These are phyloP conservation scores for Bos javanicus DNA, from an alignment of 2,113 vertebrate genomes.

Conservation along the genomic window DNA sequence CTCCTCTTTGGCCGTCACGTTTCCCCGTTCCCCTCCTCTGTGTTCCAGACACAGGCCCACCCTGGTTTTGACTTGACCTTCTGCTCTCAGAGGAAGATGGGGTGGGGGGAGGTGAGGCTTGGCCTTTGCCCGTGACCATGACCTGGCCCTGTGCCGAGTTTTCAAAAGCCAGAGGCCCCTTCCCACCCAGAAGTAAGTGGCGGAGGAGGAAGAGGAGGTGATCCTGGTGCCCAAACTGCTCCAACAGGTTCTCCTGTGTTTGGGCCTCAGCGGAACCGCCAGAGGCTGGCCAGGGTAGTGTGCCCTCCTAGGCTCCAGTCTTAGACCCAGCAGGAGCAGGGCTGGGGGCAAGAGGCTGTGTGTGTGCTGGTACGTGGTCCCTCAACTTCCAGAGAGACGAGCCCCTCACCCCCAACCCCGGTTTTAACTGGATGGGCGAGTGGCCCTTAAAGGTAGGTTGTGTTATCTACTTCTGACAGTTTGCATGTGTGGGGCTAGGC, in stretches of 20 bases:
- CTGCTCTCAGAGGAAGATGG: not conserved
- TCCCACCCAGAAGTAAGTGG: conserved; percentile 53
- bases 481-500: not conserved
- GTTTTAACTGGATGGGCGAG: not conserved
- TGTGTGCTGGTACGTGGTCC: not conserved
- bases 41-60: not conserved
- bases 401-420: no score
- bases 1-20: not conserved
- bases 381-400: not conserved
- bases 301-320: not conserved
- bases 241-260: conserved; percentile 70
- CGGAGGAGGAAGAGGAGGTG: conserved; percentile 57
- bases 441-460: not conserved
- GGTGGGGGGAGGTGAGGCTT: not conserved
- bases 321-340: not conserved
- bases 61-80: conserved; percentile 22
- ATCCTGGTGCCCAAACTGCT: conserved; percentile 63
- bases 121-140: conserved; percentile 34
- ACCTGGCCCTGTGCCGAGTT: conserved; percentile 44
- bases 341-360: not conserved
- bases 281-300: not conserved
- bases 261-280: not conserved
- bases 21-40: not conserved
- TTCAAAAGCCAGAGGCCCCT: conserved; percentile 40
- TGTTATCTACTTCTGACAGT: not conserved